Evolutionary conservation across 2,797 vertebrate genomes (phyloP).

Genomic region (Erpetoichthys calabaricus): DNA sequence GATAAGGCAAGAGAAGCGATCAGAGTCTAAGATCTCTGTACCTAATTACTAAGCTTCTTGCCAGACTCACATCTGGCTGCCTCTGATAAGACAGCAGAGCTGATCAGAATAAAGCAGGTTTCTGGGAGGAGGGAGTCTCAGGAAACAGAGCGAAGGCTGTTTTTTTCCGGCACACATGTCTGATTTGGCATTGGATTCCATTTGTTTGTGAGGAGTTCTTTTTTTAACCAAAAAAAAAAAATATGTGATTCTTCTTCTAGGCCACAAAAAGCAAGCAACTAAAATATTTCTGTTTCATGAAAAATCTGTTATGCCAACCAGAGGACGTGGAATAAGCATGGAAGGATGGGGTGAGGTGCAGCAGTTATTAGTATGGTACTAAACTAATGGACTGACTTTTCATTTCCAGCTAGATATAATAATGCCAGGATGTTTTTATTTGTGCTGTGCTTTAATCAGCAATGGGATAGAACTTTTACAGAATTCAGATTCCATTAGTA

Average conservation of each 20-base stretch:
- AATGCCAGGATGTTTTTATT: too few species aligned
- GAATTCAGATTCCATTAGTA: too few species aligned
- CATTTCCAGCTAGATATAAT: too few species aligned
- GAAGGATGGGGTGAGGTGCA: too few species aligned
- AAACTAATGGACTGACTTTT: too few species aligned
- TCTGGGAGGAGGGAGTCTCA: background rate
- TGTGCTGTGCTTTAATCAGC: too few species aligned
- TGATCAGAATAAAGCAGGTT: slow-evolving; percentile 21
- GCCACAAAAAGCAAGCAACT: background rate
- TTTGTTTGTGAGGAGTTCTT: slow-evolving; percentile 10
- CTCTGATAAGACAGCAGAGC: slow-evolving; percentile 22
- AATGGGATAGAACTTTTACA: too few species aligned
- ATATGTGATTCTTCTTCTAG: too few species aligned
- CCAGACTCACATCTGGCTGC: slow-evolving; percentile 19
- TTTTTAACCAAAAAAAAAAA: too few species aligned
- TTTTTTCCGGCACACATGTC: slow-evolving; percentile 14
- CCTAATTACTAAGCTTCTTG: slow-evolving; percentile 25
- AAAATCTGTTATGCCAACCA: too few species aligned
- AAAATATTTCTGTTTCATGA: background rate
- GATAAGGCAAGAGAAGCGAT: slow-evolving; percentile 22
- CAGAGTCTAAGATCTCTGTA: slow-evolving; percentile 22
- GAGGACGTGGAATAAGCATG: too few species aligned
- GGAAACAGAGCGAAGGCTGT: slow-evolving; percentile 5
- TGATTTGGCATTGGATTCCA: slow-evolving; percentile 12
- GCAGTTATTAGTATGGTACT: too few species aligned